Conservation (phyloP, 2,888 invertebrate genomes). For the Tenodera sinensis region DNA sequence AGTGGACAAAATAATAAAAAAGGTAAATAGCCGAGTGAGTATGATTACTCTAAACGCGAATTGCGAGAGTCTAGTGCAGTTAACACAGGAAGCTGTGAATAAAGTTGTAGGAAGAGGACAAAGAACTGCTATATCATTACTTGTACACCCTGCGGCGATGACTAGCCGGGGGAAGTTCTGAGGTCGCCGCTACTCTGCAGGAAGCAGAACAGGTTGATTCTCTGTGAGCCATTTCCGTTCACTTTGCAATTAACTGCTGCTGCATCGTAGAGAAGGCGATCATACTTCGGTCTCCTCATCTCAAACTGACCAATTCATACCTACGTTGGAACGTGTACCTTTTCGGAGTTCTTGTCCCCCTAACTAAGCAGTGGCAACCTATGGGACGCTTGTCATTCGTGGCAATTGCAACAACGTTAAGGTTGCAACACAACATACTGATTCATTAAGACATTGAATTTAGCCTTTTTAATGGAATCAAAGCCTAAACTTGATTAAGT, state of each 20-base stretch:
- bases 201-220: not conserved
- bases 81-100: not conserved
- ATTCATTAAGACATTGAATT: too few species aligned
- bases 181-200: not conserved
- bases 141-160: not conserved
- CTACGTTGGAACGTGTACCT: too few species aligned
- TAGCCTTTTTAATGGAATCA: too few species aligned
- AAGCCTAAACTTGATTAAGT: too few species aligned
- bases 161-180: not conserved
- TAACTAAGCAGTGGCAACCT: too few species aligned
- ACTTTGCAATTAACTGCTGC: not conserved
- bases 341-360: too few species aligned
- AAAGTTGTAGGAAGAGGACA: not conserved
- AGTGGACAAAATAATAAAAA: not conserved
- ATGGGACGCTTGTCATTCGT: too few species aligned
- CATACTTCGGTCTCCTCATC: too few species aligned
- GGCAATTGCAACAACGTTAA: too few species aligned
- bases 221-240: not conserved
- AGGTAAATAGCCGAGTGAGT: not conserved
- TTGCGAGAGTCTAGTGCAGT: not conserved
- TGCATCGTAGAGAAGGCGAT: not conserved
- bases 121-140: not conserved
- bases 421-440: too few species aligned
- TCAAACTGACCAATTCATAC: too few species aligned
- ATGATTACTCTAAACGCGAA: not conserved